Base-by-base conservation (phyloP, 2,888 invertebrate genomes). In the Galerucella nymphaeae region DNA sequence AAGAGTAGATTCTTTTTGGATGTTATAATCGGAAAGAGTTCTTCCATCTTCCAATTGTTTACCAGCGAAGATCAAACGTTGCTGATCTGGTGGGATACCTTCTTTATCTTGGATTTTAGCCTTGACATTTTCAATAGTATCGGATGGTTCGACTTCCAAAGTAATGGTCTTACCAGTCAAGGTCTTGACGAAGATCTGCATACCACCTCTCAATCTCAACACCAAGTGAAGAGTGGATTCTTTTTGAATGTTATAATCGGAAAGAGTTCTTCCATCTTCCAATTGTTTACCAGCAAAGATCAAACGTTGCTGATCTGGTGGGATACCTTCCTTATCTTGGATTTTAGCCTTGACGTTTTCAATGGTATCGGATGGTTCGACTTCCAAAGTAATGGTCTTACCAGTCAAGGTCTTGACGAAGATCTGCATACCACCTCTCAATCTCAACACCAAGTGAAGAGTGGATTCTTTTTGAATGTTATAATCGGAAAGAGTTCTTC, bases 401-500 rank as follows among this genome's bases (percentile, higher is more conserved):
- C 90, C 90, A 18, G 87, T 88, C 69, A 87, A 79, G 4, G 87
- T 88, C 76, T 86, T 87, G 0, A 86, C 87, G 67, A 89, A 91
- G 79, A 92, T 92, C 85, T 92, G 91, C 86, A 86, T 87, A 84
- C 98, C 98, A 89, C 98, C 98, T 80, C 96, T 91, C 70, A 97
- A 91, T 80, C 97, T 91, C 77, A 96, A 88, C 82, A 95, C 95
- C 85, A 96, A 89, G 85, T 96, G 96, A 71, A 96, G 90, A 0
- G 96, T 96, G 0, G 95, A 95, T 87, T 96, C 95, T 87, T 96
- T 96, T 87, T 97, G 96, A 84, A 97, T 96, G 87, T 96, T 96
- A 87, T 97, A 96, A 85, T 97, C 97, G 0, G 94, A 95, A 42
- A 97, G 88, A 2, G 96, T 96, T 30, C 80, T 77, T 2, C 96